These are phyloP conservation scores for Sarcophaga rosellei DNA, from an alignment of 2,888 invertebrate species.

Conservation along the genomic window DNA sequence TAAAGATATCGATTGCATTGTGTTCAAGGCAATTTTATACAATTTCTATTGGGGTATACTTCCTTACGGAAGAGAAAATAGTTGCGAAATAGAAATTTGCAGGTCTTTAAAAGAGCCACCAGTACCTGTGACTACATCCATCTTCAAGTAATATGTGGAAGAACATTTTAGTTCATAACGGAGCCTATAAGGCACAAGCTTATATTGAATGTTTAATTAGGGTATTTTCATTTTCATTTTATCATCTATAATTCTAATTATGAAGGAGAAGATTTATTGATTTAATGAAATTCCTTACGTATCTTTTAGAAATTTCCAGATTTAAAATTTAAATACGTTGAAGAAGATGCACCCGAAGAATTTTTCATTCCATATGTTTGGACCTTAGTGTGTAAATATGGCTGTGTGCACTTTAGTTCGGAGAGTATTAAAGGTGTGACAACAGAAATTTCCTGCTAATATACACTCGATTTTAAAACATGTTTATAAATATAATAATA, in stretches of 20 bases:
- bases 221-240: neutral
- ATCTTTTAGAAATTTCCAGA: slow-evolving; percentile 96
- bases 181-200: too few species aligned
- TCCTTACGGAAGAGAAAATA: too few species aligned
- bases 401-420: slow-evolving; percentile 81
- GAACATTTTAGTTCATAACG: too few species aligned
- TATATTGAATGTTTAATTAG: too few species aligned
- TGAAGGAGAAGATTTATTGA: neutral
- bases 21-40: too few species aligned
- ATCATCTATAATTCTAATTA: neutral
- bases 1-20: too few species aligned
- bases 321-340: slow-evolving; percentile 98
- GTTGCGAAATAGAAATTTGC: too few species aligned
- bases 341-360: slow-evolving; percentile 99
- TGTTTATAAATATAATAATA: slow-evolving; percentile 47
- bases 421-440: slow-evolving; percentile 80
- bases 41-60: too few species aligned
- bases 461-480: slow-evolving; percentile 68
- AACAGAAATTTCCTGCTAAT: slow-evolving; percentile 81
- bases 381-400: slow-evolving; percentile 90
- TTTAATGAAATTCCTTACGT: neutral
- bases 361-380: slow-evolving; percentile 99
- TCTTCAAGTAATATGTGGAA: too few species aligned
- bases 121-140: too few species aligned
- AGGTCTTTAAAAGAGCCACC: too few species aligned